A percentile compares a stretch with the other conserved stretches of the same genome.
These are phyloP conservation scores for Sarcophaga subvicina DNA, from an alignment of 2,888 invertebrate genomes.

Conservation along the genomic window DNA sequence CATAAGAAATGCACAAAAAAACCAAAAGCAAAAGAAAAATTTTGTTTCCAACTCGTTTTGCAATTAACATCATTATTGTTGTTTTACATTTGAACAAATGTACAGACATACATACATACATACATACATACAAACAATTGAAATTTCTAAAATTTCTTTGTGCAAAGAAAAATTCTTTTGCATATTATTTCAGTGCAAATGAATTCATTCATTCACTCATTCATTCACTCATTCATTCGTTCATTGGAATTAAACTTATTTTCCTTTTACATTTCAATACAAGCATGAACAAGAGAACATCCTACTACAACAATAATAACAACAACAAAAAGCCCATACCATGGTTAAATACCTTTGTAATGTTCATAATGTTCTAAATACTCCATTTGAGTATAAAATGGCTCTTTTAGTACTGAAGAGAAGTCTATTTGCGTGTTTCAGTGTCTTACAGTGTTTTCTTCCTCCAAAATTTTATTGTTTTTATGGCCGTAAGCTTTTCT, in stretches of 20 bases:
- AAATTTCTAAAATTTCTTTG: conserved; percentile 57
- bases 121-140: conserved; percentile 17
- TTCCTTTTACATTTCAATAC: conserved; percentile 41
- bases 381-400: conserved; percentile 32
- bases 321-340: conserved; percentile 6
- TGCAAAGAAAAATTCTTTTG: conserved; percentile 55
- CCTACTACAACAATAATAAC: neutral
- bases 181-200: conserved; percentile 56
- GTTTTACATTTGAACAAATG: conserved; percentile 1
- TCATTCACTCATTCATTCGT: too few relatives aligned
- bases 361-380: conserved; percentile 60
- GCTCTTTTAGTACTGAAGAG: neutral
- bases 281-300: neutral
- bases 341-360: conserved; percentile 60
- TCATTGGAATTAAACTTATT: conserved; percentile 62
- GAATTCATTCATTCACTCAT: conserved; percentile 50
- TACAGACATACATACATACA: neutral
- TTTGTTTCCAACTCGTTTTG: conserved; percentile 56
- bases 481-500: conserved; percentile 31
- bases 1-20: conserved; percentile 19
- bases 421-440: conserved; percentile 53
- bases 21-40: neutral
- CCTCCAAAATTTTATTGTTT: conserved; percentile 35
- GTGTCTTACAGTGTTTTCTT: conserved; percentile 35
- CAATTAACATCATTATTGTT: conserved; percentile 62